A percentile compares a stretch with the other conserved stretches of the same genome.
Conservation (phyloP, 2,797 vertebrate genomes). For the Lithobates sylvaticus region DNA sequence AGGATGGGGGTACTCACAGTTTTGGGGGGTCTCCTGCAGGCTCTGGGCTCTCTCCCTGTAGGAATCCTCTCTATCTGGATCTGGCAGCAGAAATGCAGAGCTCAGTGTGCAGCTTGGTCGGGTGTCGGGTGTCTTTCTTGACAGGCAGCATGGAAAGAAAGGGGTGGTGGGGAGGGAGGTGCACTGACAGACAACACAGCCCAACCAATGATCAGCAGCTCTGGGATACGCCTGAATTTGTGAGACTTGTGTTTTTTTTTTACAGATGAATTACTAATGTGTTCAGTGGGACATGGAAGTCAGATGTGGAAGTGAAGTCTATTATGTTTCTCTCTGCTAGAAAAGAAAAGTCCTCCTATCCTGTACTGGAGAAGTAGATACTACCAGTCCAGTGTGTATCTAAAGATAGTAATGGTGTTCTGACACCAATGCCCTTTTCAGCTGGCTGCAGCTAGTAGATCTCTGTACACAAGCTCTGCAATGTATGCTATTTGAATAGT, state of each 20-base stretch:
- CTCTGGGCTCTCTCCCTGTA: background rate
- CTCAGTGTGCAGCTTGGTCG: slow-evolving; percentile 9
- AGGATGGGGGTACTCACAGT: slow-evolving; percentile 34
- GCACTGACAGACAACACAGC: slow-evolving; percentile 10
- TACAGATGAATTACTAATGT: background rate
- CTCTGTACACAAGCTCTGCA: background rate
- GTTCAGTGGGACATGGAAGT: slow-evolving; percentile 17
- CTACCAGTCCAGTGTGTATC: too few relatives aligned
- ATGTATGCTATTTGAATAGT: too few relatives aligned
- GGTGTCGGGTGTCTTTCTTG: slow-evolving; percentile 51
- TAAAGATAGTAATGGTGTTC: background rate
- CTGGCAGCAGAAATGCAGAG: background rate
- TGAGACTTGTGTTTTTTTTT: slow-evolving; percentile 9
- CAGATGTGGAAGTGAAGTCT: background rate
- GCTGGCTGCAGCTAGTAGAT: background rate
- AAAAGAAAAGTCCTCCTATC: background rate
- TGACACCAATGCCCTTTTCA: background rate
- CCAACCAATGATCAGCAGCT: slow-evolving; percentile 31
- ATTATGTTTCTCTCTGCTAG: background rate
- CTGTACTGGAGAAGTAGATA: background rate
- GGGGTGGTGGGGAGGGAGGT: slow-evolving; percentile 33
- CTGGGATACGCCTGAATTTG: slow-evolving; percentile 39
- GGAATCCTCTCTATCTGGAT: background rate
- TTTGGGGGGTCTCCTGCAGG: slow-evolving; percentile 7
- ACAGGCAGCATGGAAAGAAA: slow-evolving; percentile 24